Evolutionary conservation across 1,140 invertebrate species (phyloP), one percentile per base, ranked within the genome.

Genomic region (Drosophila lowei): DNA sequence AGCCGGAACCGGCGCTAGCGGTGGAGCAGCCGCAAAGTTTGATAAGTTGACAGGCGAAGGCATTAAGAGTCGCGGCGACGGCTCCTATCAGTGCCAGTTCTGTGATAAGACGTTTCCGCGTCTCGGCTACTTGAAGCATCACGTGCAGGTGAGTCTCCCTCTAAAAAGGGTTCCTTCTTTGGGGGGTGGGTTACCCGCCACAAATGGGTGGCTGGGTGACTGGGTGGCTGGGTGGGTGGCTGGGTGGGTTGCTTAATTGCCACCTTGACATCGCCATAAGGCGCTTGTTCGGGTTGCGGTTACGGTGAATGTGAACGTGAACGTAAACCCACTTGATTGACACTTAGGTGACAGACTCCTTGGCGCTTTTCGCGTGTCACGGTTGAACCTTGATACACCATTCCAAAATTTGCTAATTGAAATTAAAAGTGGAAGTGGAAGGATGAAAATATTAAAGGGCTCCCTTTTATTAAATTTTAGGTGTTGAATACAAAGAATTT

Each of bases 31-130:
- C 63, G 49, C 65, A 52, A 91, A 90, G 90, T 91, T 91, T 89
- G 85, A 91, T 90, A 91, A 91, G 90, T 88, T 90, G 90, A 91
- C 90, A 88, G 71, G 81, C 54, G 89, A 91, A 55, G 72, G 90
- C 63, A 91, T 91, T 91, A 91, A 91, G 59, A 79, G 70, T 30
- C 72, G 74, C 42, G 78, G 76, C 79, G 90, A 91, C 77, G 90
- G 90, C 61, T 97, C 97, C 41, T 97, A 97, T 93, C 94, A 96
- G 72, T 97, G 97, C 92, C 95, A 96, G 91, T 97, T 97, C 92
- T 98, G 97, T 92, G 96, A 97, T 68, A 96, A 97, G 91, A 96
- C 97, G 48, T 98, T 98, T 92, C 95, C 97, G 1, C 93, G 96
- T 44, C 94, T 96, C 30, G 96, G 95, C 56, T 96, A 97, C 90